Base-by-base conservation (phyloP, 1,140 invertebrate genomes). In the Brachionus plicatilis region DNA sequence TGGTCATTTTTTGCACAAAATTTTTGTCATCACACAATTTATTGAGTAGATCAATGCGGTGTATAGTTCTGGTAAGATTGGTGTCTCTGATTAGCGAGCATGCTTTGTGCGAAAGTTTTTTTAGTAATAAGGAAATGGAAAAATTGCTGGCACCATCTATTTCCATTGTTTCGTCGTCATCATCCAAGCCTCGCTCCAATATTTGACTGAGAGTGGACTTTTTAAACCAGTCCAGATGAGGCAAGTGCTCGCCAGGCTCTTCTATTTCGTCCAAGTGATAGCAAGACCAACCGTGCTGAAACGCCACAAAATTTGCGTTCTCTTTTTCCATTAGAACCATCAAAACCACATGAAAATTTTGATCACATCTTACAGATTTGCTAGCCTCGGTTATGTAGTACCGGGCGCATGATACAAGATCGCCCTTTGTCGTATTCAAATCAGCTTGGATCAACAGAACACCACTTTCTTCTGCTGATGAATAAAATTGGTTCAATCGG, bases 401-500 rank as follows among this genome's bases (percentile, higher is more conserved):
- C 37, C 87, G 85, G 14, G 87, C 87, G 86, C 87, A 87, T 24
- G 87, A 87, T 8, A 89, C 85, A 37, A 88, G 85, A 43, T 86
- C 86, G 9, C 85, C 80, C 83, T 88, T 87, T n/a, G 85, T 50
- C 45, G 87, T 86, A n/a, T 87, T 87, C 85, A 86, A 87, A 45
- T 88, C 88, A 86, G 87, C 87, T 65, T 88, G 88, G 29, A 89
- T 78, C 24, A 89, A 76, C 41, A 89, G 68, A 12, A 89, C 66
- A 2, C 85, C 85, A 14, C 41, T 78, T 4, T 37, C 11, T 14
- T 84, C 60, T 20, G 24, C 24, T 2, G 27, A 37, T 27, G 27
- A 53, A 43, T 56, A 72, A 66, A 86, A 53, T 80, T 33, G 83
- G 60, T 79, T 84, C 9, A 86, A 41, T 68, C 47, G 50, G 11